These are phyloP conservation scores for Eledona agricola DNA, from an alignment of 2,888 invertebrate genomes.

Conservation along the genomic window DNA sequence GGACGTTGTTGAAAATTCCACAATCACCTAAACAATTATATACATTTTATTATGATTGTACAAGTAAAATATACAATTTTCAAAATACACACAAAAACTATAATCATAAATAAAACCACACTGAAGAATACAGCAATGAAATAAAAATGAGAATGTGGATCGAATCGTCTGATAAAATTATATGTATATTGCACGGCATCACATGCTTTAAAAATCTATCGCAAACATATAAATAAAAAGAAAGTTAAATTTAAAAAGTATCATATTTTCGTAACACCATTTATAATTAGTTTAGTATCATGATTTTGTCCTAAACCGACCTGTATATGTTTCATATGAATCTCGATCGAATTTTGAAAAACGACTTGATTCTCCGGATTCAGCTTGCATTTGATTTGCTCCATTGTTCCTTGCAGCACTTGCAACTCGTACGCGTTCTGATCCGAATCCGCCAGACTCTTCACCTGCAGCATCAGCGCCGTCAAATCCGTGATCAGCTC, in stretches of 20 bases:
- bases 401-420: slow-evolving; percentile 90
- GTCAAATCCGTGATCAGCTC: slow-evolving; percentile 87
- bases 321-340: slow-evolving; percentile 90
- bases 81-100: slow-evolving; percentile 9
- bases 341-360: slow-evolving; percentile 89
- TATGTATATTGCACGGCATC: slow-evolving; percentile 29
- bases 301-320: slow-evolving; percentile 67
- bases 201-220: slow-evolving; percentile 15
- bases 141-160: slow-evolving; percentile 13
- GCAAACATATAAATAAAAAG: slow-evolving; percentile 3
- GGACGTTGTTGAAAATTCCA: slow-evolving; percentile 12
- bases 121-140: slow-evolving; percentile 5
- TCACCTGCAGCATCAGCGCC: slow-evolving; percentile 88
- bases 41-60: slow-evolving; percentile 24
- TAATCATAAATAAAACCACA: slow-evolving; percentile 23
- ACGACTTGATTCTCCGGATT: slow-evolving; percentile 77
- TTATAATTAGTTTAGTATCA: slow-evolving; percentile 30
- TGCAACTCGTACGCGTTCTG: slow-evolving; percentile 91
- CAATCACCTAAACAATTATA: slow-evolving; percentile 8
- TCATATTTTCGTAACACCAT: slow-evolving; percentile 33
- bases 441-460: slow-evolving; percentile 79
- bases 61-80: slow-evolving; percentile 21
- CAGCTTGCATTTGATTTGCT: slow-evolving; percentile 84
- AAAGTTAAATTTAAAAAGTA: slow-evolving; percentile 9
- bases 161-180: slow-evolving; percentile 14